A percentile compares a stretch with the other conserved stretches of the same genome.
Conservation (phyloP, 2,888 invertebrate species). For the Torymus aiolomorphi region DNA sequence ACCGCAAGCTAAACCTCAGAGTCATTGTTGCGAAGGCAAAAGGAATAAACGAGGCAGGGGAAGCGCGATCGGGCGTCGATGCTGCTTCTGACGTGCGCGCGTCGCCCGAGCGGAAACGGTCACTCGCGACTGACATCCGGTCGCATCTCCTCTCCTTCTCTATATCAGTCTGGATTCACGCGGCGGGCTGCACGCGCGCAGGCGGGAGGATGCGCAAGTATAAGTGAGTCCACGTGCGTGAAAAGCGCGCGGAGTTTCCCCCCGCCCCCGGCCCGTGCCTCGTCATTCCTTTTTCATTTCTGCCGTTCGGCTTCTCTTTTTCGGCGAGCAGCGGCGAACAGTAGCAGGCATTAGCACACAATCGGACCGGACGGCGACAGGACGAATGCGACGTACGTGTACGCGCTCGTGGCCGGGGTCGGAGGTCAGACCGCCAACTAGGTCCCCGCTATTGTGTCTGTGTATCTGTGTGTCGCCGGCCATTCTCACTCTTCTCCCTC, state of each 20-base stretch:
- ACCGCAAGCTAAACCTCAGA: background rate
- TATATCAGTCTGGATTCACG: background rate
- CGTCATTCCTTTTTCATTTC: too few species aligned
- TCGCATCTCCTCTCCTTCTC: background rate
- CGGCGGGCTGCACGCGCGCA: background rate
- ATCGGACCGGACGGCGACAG: constrained; percentile 70
- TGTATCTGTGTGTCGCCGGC: constrained; percentile 56
- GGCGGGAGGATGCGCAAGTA: background rate
- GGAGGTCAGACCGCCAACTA: constrained; percentile 74
- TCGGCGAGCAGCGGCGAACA: constrained; percentile 59
- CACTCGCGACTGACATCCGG: constrained; percentile 26
- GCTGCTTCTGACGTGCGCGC: background rate
- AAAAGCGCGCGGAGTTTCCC: background rate
- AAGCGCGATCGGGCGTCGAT: background rate
- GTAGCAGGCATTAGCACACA: constrained; percentile 75
- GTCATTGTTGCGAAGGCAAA: constrained; percentile 19
- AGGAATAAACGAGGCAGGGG: background rate
- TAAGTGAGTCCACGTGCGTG: background rate
- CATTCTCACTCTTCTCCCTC: constrained; percentile 21
- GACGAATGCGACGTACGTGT: constrained; percentile 67
- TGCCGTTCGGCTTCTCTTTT: constrained; percentile 11
- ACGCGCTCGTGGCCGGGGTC: constrained; percentile 64
- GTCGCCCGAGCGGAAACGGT: constrained; percentile 16
- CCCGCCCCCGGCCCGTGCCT: background rate
- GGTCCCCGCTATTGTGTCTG: constrained; percentile 73